A percentile compares a stretch with the other conserved stretches of the same genome.
These are phyloP conservation scores for Tipula vernalis DNA, from an alignment of 2,888 invertebrate genomes.

Conservation along the genomic window DNA sequence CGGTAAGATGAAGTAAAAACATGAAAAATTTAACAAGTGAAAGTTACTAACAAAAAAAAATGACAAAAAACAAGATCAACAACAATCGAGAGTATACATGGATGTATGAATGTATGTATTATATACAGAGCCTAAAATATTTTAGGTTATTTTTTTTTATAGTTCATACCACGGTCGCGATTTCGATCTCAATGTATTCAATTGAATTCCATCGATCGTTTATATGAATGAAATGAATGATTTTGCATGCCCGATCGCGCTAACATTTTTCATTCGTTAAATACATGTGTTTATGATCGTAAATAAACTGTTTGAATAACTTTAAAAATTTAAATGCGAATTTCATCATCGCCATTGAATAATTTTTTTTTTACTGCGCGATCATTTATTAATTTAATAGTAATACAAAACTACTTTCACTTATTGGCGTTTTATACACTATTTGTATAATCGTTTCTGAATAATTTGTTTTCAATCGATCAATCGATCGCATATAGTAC, in stretches of 20 bases:
- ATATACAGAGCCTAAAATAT: background rate
- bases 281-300: background rate
- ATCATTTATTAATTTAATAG: background rate
- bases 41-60: background rate
- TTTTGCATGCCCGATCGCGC: background rate
- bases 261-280: background rate
- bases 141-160: background rate
- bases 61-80: background rate
- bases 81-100: background rate
- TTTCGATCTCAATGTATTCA: background rate
- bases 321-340: background rate
- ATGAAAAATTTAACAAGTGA: background rate
- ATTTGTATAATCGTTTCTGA: background rate
- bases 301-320: background rate
- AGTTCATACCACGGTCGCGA: background rate
- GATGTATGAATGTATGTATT: background rate
- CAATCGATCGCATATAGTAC: background rate
- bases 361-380: background rate
- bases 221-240: background rate
- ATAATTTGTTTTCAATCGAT: background rate
- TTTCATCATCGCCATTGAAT: background rate
- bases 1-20: background rate
- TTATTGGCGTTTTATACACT: background rate
- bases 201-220: background rate
- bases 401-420: background rate